Conservation (phyloP, 2,888 invertebrate species). For the Monopis laevigella region DNA sequence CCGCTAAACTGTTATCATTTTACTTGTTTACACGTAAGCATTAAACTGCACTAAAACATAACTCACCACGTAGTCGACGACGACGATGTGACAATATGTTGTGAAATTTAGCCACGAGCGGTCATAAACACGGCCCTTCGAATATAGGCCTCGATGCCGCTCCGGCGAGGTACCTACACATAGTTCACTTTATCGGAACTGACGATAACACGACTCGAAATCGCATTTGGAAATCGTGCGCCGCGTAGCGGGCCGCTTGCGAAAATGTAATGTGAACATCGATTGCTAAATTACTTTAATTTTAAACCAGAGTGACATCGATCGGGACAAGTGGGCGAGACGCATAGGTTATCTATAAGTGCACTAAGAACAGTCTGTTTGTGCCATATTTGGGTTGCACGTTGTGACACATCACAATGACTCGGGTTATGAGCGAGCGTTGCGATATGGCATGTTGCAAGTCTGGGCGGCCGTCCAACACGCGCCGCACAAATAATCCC, state of each 20-base stretch:
- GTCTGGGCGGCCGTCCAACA: slow-evolving; percentile 61
- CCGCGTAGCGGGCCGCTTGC: slow-evolving; percentile 57
- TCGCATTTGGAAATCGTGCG: slow-evolving; percentile 57
- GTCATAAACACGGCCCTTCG: slow-evolving; percentile 18
- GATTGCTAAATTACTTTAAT: slow-evolving; percentile 66
- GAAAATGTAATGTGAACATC: slow-evolving; percentile 67
- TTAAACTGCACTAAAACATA: no score
- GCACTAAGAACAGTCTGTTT: neutral
- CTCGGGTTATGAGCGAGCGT: slow-evolving; percentile 57
- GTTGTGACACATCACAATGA: slow-evolving; percentile 50
- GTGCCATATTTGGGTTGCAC: slow-evolving; percentile 51
- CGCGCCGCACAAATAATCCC: slow-evolving; percentile 58
- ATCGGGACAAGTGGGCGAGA: slow-evolving; percentile 23
- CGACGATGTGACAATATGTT: slow-evolving; percentile 17
- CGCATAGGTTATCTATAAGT: neutral
- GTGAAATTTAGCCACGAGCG: no score
- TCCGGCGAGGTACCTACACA: slow-evolving; percentile 38
- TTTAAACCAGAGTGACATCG: slow-evolving; percentile 42
- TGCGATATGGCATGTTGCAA: slow-evolving; percentile 66
- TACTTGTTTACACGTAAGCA: no score
- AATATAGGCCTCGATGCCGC: slow-evolving; percentile 59
- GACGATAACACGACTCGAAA: slow-evolving; percentile 63
- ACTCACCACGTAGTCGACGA: neutral
- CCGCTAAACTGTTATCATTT: no score
- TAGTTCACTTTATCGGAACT: slow-evolving; percentile 57